Conservation (phyloP, 2,888 invertebrate genomes). For the Rhingia campestris region DNA sequence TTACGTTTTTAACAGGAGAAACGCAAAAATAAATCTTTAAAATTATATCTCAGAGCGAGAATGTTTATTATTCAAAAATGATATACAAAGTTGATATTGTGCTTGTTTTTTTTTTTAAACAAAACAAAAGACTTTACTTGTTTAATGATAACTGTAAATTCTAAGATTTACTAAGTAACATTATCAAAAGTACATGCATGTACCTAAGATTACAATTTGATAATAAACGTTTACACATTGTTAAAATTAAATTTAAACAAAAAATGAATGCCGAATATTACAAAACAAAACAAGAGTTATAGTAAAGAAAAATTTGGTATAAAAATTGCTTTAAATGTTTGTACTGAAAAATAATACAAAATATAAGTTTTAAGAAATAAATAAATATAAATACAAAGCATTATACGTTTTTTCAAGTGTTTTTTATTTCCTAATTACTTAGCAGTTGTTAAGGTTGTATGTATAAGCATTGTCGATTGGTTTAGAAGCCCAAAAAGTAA, state of each 20-base stretch:
- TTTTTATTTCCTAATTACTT: too few species aligned
- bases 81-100: constrained; percentile 34
- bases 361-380: constrained; percentile 72
- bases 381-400: constrained; percentile 31
- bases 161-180: constrained; percentile 49
- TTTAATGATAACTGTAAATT: constrained; percentile 46
- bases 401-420: not conserved
- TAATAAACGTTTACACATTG: constrained; percentile 72
- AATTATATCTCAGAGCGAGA: constrained; percentile 32
- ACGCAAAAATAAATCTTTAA: constrained; percentile 31
- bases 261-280: constrained; percentile 57
- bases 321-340: constrained; percentile 73
- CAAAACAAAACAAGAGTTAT: constrained; percentile 29
- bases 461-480: too few species aligned
- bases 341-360: constrained; percentile 75
- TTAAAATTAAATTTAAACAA: constrained; percentile 40
- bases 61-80: constrained; percentile 37
- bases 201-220: constrained; percentile 72
- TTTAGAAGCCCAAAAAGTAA: too few species aligned
- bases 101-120: constrained; percentile 10
- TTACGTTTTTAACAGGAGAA: not conserved
- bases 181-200: constrained; percentile 62
- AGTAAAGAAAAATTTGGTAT: constrained; percentile 63
- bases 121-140: constrained; percentile 5
- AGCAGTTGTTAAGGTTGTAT: too few species aligned